Evolutionary conservation across 2,888 invertebrate species (phyloP).

Genomic region (Coenonympha arcania): DNA sequence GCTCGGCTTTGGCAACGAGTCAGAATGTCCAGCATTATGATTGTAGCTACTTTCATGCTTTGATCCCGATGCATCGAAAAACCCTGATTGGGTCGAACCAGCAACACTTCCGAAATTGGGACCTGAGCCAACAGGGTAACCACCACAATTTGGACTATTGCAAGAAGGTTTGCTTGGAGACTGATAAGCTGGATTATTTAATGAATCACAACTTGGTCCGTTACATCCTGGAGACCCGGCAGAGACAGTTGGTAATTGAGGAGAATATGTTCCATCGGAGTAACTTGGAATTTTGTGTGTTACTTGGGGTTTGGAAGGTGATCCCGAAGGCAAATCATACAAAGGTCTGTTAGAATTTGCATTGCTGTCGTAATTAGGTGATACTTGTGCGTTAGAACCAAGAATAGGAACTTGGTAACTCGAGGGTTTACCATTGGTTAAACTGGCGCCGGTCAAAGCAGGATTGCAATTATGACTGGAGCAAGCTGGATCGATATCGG

Average conservation of each 20-base stretch:
- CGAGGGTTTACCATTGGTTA: slow-evolving; percentile 32
- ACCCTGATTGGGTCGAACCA: neutral
- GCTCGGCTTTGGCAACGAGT: neutral
- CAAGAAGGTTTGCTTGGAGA: slow-evolving; percentile 24
- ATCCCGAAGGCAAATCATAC: slow-evolving; percentile 6
- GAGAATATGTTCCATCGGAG: slow-evolving; percentile 19
- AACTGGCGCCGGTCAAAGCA: slow-evolving; percentile 14
- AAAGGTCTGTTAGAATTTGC: slow-evolving; percentile 1
- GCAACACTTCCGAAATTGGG: neutral
- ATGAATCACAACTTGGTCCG: slow-evolving; percentile 12
- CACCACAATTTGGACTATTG: slow-evolving; percentile 33
- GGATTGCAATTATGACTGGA: slow-evolving; percentile 30
- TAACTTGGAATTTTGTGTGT: slow-evolving; percentile 17
- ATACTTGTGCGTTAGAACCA: slow-evolving; percentile 23
- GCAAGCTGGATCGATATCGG: slow-evolving; percentile 41
- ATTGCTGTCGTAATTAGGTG: slow-evolving; percentile 19
- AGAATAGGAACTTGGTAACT: slow-evolving; percentile 38
- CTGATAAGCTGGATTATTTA: slow-evolving; percentile 6
- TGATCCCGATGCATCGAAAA: neutral
- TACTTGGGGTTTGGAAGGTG: neutral
- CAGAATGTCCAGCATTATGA: neutral
- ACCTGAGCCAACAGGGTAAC: slow-evolving; percentile 1
- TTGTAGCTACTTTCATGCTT: neutral
- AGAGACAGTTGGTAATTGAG: slow-evolving; percentile 1
- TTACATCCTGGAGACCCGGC: slow-evolving; percentile 7